Percentiles rank a stretch among this genome's conserved stretches.
Evolutionary conservation across 2,113 vertebrate genomes (phyloP).

Genomic region (Baryphthengus martii): DNA sequence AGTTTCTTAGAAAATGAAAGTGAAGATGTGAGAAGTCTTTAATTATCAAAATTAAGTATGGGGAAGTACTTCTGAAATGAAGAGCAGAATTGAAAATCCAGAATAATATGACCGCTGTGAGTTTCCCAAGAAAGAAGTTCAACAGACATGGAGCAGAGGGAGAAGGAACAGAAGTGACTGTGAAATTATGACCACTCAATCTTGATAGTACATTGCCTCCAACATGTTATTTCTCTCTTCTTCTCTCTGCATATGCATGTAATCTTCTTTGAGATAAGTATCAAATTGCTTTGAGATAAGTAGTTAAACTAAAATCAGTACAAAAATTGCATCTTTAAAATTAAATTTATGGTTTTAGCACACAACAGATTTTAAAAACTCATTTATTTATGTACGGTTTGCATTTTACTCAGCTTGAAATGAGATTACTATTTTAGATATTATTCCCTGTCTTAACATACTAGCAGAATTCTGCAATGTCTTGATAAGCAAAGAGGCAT

Average conservation of each 20-base stretch:
- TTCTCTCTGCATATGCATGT: neutral
- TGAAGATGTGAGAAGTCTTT: neutral
- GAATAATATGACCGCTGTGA: neutral
- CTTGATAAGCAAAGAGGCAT: neutral
- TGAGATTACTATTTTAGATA: neutral
- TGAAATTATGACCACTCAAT: neutral
- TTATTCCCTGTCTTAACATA: neutral
- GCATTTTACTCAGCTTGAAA: neutral
- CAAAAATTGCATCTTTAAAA: neutral
- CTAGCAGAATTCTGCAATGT: neutral
- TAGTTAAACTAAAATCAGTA: neutral
- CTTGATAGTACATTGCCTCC: neutral
- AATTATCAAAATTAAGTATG: neutral
- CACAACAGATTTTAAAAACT: neutral
- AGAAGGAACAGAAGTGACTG: neutral
- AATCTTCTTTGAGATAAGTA: neutral
- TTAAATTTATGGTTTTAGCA: neutral
- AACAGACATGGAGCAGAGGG: neutral
- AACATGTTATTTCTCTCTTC: neutral
- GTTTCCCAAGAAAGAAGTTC: neutral
- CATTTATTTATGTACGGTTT: accelerated
- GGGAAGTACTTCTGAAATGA: neutral
- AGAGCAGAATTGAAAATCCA: neutral
- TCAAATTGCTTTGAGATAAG: neutral
- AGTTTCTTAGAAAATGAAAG: neutral